A percentile compares a stretch with the other conserved stretches of the same genome.
Conservation (phyloP, 2,888 invertebrate species). For the Cephus spinipes region DNA sequence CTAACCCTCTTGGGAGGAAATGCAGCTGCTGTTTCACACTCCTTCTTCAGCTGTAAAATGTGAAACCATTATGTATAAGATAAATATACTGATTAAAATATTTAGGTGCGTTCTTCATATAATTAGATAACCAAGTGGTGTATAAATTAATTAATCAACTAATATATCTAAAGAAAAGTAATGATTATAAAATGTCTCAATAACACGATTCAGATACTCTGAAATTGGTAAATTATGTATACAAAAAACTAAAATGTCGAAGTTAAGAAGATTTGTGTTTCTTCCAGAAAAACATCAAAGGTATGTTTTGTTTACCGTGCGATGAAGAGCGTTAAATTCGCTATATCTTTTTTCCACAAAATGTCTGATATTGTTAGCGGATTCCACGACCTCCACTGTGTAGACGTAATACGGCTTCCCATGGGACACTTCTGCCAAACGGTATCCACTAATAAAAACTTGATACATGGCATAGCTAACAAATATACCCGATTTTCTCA, state of each 20-base stretch:
- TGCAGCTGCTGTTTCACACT: conserved; percentile 67
- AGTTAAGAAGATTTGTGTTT: too few relatives aligned
- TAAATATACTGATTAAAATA: not conserved
- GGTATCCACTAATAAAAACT: conserved; percentile 64
- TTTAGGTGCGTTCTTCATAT: too few relatives aligned
- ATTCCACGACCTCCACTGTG: conserved; percentile 62
- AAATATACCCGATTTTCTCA: conserved; percentile 12
- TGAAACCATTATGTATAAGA: conserved; percentile 18
- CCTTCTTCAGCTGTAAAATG: conserved; percentile 67
- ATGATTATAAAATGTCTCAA: too few relatives aligned
- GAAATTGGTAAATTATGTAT: too few relatives aligned
- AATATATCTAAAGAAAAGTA: too few relatives aligned
- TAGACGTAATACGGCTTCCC: conserved; percentile 68
- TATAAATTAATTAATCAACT: too few relatives aligned
- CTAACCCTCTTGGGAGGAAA: conserved; percentile 73
- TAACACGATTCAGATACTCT: too few relatives aligned
- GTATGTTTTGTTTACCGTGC: conserved; percentile 63
- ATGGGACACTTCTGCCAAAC: conserved; percentile 63
- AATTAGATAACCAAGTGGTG: too few relatives aligned
- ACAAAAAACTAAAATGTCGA: too few relatives aligned
- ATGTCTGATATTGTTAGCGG: conserved; percentile 59
- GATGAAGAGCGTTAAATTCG: conserved; percentile 71
- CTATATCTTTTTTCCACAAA: conserved; percentile 70
- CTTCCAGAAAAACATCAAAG: too few relatives aligned
- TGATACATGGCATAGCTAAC: conserved; percentile 62